Percentiles rank a stretch among this genome's conserved stretches.
phyloP scores from a whole-genome alignment of 1,140 invertebrate species.

The Dendroctonus ponderosae region DNA sequence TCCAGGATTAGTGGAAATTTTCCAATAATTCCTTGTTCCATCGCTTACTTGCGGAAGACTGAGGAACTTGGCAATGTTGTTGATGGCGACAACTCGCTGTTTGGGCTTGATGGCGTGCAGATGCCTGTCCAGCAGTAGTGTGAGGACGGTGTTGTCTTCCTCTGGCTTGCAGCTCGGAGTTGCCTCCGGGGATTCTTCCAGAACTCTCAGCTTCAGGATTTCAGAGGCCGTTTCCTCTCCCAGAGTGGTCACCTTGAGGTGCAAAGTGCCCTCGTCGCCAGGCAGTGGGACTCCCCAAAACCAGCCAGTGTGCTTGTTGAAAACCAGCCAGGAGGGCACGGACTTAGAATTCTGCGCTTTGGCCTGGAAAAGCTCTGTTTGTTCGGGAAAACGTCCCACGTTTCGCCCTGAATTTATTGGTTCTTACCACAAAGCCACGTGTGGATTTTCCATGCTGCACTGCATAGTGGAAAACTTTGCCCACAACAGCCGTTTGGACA shows the following conservation, averaged over 20 bases:
- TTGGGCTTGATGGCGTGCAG: slow-evolving; percentile 54
- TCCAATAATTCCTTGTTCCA: neutral
- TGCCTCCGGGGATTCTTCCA: slow-evolving; percentile 17
- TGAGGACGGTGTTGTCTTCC: slow-evolving; percentile 49
- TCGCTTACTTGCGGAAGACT: slow-evolving; percentile 56
- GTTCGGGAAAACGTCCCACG: neutral
- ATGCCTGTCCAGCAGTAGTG: slow-evolving; percentile 53
- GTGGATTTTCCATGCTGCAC: neutral
- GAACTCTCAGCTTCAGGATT: neutral
- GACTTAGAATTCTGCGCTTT: slow-evolving; percentile 38
- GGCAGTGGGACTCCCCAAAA: slow-evolving; percentile 47
- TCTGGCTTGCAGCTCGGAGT: slow-evolving; percentile 38
- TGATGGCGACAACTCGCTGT: slow-evolving; percentile 54
- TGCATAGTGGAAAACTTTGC: slow-evolving; percentile 34
- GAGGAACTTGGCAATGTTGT: slow-evolving; percentile 57
- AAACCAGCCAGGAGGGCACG: slow-evolving; percentile 48
- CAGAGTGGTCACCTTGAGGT: slow-evolving; percentile 38
- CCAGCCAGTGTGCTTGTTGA: slow-evolving; percentile 44
- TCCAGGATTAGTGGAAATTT: neutral
- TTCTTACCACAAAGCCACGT: slow-evolving; percentile 20
- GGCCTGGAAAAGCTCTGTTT: slow-evolving; percentile 40
- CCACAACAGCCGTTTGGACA: slow-evolving; percentile 24
- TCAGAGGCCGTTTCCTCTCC: slow-evolving; percentile 17
- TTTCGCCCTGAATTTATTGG: neutral
- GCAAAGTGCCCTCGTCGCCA: slow-evolving; percentile 41